Evolutionary conservation across 2,888 invertebrate genomes (phyloP).

Genomic region (Plagodis pulveraria): DNA sequence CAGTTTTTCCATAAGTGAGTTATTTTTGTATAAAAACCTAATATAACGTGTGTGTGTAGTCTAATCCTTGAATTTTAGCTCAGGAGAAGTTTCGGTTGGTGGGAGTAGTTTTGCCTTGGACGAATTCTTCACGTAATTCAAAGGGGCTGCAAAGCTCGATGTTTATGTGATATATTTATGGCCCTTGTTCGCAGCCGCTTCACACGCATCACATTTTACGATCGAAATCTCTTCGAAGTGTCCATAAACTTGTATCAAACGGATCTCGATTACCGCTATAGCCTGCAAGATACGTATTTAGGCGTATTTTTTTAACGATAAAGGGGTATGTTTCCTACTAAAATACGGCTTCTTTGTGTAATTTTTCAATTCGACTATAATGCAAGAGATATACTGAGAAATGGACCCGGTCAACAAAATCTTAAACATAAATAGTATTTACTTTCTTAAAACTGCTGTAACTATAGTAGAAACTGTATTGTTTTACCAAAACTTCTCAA

Average conservation of each 20-base stretch:
- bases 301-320: conserved; percentile 4
- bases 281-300: conserved; percentile 13
- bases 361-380: no score
- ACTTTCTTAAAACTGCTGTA: no score
- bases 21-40: conserved; percentile 13
- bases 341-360: no score
- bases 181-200: conserved; percentile 11
- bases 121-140: conserved; percentile 4
- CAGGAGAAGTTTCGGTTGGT: background rate
- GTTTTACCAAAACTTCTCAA: no score
- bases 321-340: background rate
- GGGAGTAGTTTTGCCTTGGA: conserved; percentile 1
- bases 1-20: conserved; percentile 1
- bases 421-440: no score
- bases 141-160: conserved; percentile 9
- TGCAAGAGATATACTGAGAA: no score
- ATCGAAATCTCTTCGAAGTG: conserved; percentile 27
- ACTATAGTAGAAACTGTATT: no score
- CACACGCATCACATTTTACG: conserved; percentile 30
- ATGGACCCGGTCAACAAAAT: no score
- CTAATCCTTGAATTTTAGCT: background rate
- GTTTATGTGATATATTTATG: conserved; percentile 30
- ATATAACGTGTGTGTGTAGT: conserved; percentile 8
- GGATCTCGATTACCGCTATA: conserved; percentile 28
- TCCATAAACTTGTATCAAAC: conserved; percentile 33